phyloP scores from a whole-genome alignment of 2,797 vertebrate species.

The Arremon brunneinucha region DNA sequence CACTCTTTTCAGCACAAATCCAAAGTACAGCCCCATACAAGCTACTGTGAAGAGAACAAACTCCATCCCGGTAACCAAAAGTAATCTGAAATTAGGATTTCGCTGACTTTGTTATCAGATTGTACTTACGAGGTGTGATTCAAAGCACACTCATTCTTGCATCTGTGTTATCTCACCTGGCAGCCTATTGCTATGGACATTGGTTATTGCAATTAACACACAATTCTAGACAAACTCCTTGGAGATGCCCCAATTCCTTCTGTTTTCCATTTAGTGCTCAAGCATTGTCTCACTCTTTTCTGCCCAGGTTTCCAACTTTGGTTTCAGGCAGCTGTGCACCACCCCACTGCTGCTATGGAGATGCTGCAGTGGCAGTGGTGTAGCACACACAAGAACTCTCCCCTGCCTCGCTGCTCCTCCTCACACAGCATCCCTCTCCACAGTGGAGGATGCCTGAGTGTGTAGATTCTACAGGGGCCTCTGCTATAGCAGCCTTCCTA shows the following conservation, averaged over 20 bases:
- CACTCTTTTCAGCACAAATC: neutral
- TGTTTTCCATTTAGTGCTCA: neutral
- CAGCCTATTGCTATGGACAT: neutral
- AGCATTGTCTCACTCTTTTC: neutral
- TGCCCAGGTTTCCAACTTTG: neutral
- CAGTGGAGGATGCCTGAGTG: neutral
- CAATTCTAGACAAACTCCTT: neutral
- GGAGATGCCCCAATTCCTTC: neutral
- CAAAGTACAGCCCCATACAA: neutral
- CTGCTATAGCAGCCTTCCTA: neutral
- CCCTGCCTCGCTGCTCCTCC: neutral
- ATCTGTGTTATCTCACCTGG: neutral
- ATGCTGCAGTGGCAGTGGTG: neutral
- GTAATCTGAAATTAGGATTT: neutral
- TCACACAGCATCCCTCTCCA: neutral
- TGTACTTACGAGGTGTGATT: neutral
- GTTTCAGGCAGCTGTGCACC: accelerated
- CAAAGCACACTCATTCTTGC: neutral
- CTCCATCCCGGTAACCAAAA: neutral
- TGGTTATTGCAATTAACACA: neutral
- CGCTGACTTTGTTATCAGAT: neutral
- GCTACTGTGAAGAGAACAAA: neutral
- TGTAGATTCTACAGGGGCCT: neutral
- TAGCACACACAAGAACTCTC: neutral
- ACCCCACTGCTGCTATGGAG: neutral